A percentile compares a stretch with the other conserved stretches of the same genome.
phyloP scores from a whole-genome alignment of 2,113 vertebrate species.

The Tupaia chinensis region DNA sequence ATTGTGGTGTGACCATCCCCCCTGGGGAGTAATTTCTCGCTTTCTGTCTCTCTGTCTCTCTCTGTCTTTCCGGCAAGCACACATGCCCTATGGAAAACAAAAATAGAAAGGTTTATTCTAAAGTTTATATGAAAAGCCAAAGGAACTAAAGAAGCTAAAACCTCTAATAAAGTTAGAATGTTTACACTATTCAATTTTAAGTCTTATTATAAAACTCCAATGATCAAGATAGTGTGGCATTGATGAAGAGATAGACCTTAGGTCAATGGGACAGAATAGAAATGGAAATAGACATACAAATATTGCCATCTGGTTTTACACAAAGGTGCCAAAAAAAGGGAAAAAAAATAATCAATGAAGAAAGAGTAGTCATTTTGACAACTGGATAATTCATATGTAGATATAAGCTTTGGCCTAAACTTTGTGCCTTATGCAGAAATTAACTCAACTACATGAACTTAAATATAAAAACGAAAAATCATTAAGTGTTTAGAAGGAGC shows the following conservation, averaged over 20 bases:
- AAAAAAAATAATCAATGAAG: neutral
- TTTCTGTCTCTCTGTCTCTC: too few relatives aligned
- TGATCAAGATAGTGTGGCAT: neutral
- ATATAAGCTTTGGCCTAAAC: neutral
- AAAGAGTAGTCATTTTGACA: neutral
- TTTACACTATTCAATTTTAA: neutral
- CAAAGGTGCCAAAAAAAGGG: neutral
- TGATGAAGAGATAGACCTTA: neutral
- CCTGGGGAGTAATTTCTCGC: too few relatives aligned
- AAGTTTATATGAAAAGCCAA: neutral
- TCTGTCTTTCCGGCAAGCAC: too few relatives aligned
- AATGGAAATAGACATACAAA: neutral
- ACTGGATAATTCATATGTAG: neutral
- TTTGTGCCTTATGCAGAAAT: neutral
- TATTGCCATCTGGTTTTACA: neutral
- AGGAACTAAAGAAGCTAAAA: neutral
- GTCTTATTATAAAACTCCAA: neutral
- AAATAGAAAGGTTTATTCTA: neutral
- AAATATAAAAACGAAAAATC: neutral
- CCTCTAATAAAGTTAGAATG: neutral
- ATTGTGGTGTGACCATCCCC: too few relatives aligned
- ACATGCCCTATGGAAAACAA: too few relatives aligned
- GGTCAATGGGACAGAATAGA: neutral
- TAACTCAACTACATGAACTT: neutral
- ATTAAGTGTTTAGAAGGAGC: neutral